These are phyloP conservation scores for Formicarius rufipectus DNA, from an alignment of 2,113 vertebrate species.

Conservation along the genomic window DNA sequence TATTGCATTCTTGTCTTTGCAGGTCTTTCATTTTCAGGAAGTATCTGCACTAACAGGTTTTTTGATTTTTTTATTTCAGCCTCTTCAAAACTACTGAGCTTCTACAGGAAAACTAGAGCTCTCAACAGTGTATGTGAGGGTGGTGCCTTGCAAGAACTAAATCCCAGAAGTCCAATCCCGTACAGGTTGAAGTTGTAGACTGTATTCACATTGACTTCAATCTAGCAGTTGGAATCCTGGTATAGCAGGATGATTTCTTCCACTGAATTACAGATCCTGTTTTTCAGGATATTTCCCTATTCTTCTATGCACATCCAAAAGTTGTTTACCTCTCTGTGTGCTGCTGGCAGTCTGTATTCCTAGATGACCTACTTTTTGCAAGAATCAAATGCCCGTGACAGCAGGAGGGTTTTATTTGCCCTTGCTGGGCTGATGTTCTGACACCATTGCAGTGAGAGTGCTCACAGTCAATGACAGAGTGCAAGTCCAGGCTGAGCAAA, in stretches of 20 bases:
- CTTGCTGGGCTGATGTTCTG: not conserved
- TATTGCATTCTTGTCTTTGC: not conserved
- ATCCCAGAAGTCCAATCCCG: not conserved
- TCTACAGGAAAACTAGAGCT: not conserved
- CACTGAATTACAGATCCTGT: not conserved
- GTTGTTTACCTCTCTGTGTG: not conserved
- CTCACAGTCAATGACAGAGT: not conserved
- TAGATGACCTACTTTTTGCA: conserved; percentile 22
- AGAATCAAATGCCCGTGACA: not conserved
- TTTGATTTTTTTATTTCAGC: not conserved
- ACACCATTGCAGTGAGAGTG: not conserved
- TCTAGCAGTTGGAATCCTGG: not conserved
- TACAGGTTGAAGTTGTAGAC: accelerated
- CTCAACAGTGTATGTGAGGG: accelerated
- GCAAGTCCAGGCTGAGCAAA: not conserved
- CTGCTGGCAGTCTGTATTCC: not conserved
- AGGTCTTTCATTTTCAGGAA: not conserved
- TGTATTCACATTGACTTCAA: not conserved
- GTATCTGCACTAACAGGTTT: not conserved
- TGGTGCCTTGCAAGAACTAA: not conserved
- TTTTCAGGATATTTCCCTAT: not conserved
- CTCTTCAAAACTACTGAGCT: not conserved
- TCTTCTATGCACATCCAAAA: not conserved
- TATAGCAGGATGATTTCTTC: not conserved
- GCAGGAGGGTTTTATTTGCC: not conserved